Percentiles rank a stretch among this genome's conserved stretches.
Evolutionary conservation across 2,888 invertebrate genomes (phyloP).

Genomic region (Netelia virgata): DNA sequence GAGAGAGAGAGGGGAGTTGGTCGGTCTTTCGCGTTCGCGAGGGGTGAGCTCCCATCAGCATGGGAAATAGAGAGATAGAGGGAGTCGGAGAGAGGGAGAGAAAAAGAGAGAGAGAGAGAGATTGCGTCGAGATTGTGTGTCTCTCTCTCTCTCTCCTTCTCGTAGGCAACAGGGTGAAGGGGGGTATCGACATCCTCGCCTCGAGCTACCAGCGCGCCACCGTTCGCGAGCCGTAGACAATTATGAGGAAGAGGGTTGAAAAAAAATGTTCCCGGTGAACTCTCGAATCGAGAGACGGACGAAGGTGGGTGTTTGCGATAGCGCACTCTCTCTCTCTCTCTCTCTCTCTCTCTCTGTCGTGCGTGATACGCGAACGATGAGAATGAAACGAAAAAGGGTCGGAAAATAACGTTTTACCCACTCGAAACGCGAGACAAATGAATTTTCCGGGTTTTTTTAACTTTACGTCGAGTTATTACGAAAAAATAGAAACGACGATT

Average conservation of each 20-base stretch:
- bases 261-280: conserved; percentile 15
- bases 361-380: neutral
- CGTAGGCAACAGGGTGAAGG: conserved; percentile 44
- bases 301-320: conserved; percentile 6
- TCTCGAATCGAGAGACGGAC: conserved; percentile 5
- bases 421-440: no score
- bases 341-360: no score
- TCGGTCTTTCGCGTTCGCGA: neutral
- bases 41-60: conserved; percentile 36
- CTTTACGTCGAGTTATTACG: no score
- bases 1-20: conserved; percentile 6
- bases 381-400: neutral
- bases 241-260: conserved; percentile 57
- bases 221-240: conserved; percentile 58
- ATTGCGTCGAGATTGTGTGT: conserved; percentile 6
- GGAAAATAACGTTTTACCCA: neutral
- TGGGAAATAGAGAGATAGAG: neutral
- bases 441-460: neutral
- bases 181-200: conserved; percentile 73
- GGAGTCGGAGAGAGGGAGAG: no score
- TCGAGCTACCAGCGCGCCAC: conserved; percentile 65
- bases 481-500: no score
- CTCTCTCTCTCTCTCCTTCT: conserved; percentile 11
- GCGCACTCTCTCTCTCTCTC: conserved; percentile 31
- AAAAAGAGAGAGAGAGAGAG: conserved; percentile 11